Evolutionary conservation across 2,888 invertebrate genomes (phyloP).

Genomic region (Dichetophora obliterata): DNA sequence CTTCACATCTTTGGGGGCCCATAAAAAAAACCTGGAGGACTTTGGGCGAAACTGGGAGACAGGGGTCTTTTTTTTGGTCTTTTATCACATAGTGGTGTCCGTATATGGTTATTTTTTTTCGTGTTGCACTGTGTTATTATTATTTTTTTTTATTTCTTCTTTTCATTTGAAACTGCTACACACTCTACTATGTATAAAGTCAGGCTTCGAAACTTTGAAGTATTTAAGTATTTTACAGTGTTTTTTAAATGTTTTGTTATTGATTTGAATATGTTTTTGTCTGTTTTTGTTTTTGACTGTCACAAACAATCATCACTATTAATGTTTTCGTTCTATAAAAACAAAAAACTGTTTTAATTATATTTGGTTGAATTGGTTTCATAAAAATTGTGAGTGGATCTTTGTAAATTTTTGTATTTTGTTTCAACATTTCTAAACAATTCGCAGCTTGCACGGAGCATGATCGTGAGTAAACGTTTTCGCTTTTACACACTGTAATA

Average conservation of each 20-base stretch:
- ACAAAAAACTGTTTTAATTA: slow-evolving; percentile 17
- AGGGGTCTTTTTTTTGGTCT: too few species aligned
- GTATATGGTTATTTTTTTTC: too few species aligned
- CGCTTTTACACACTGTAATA: not conserved
- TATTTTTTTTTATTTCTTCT: not conserved
- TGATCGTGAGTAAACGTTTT: slow-evolving; percentile 83
- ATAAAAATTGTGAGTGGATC: slow-evolving; percentile 12
- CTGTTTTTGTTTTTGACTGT: too few species aligned
- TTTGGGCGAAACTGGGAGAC: too few species aligned
- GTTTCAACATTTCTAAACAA: slow-evolving; percentile 43
- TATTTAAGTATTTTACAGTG: slow-evolving; percentile 13
- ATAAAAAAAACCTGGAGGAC: too few species aligned
- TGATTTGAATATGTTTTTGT: slow-evolving; percentile 44
- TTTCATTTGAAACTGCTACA: not conserved
- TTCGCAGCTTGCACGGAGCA: slow-evolving; percentile 88
- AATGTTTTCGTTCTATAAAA: slow-evolving; percentile 43
- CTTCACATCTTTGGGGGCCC: too few species aligned
- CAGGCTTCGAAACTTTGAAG: not conserved
- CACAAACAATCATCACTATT: not conserved
- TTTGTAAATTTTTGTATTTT: slow-evolving; percentile 54
- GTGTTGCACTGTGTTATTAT: too few species aligned
- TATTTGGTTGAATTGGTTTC: slow-evolving; percentile 8
- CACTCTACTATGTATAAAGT: not conserved
- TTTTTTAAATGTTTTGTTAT: slow-evolving; percentile 38
- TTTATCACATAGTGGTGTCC: too few species aligned